Evolutionary conservation across 2,888 invertebrate species (phyloP), one percentile per base, ranked within the genome.

Genomic region (Trypoxylon attenuatum): DNA sequence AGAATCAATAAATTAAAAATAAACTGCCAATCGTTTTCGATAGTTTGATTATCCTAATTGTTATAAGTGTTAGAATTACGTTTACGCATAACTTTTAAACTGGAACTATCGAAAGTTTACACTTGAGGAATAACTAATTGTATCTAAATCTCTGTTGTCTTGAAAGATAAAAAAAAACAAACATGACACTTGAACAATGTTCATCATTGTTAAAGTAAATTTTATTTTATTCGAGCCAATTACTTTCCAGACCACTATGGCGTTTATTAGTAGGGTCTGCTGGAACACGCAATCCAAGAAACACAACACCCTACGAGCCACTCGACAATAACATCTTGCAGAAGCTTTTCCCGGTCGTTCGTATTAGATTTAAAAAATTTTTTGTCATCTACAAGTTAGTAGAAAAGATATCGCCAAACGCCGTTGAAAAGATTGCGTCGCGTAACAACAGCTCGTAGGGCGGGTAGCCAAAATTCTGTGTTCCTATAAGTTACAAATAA

Each of bases 221-320:
- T 79, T 76, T 73, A 72, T 80, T n/a, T 79, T 79, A 77, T 80
- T 80, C 75, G 74, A 79, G 75, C 78, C 74, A 73, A 79, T 80
- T 75, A 77, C 38, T 77, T 77, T 59, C 75, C 74, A 69, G 72
- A 78, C 79, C 81, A 69, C 79, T 77, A 80, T 80, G 82, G 79
- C 79, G 65, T 79, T 81, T 79, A 77, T 79, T 78, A 79, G 73
- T 80, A 77, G 72, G 77, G 72, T 82, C 79, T 65, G 72, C 22
- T 55, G 55, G 71, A 68, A 75, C 69, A 57, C 71, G 69, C 22
- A 58, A 72, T 51, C 64, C 49, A 50, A 43, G 56, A 66, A 45
- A 60, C 73, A 59, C 69, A 55, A 54, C n/a, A 58, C 29, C 55
- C 47, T 58, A 55, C 47, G 54, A 45, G 49, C 69, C 39, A 60